Evolutionary conservation across 2,113 vertebrate species (phyloP).

Genomic region (Calypte anna): DNA sequence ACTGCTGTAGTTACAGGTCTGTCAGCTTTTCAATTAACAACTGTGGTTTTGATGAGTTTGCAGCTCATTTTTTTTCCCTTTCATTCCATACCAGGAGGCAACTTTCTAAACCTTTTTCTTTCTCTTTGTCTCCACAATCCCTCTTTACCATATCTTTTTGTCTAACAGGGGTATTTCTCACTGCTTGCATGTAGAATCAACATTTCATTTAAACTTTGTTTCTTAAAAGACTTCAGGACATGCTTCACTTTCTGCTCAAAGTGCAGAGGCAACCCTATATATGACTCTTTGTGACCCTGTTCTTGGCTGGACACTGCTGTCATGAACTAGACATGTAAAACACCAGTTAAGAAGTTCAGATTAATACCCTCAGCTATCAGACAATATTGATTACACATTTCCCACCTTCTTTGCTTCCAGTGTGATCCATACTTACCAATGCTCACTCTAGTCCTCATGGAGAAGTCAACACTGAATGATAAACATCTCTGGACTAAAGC

Average conservation of each 20-base stretch:
- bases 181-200: background rate
- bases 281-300: background rate
- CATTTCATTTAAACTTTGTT: background rate
- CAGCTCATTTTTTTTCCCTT: background rate
- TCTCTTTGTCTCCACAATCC: background rate
- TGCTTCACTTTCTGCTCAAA: background rate
- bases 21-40: conserved; percentile 57
- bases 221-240: background rate
- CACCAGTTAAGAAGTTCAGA: rapidly evolving
- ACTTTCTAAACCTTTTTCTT: background rate
- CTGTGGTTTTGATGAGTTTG: conserved; percentile 54
- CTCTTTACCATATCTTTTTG: background rate
- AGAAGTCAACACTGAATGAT: background rate
- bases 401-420: background rate
- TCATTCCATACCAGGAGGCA: background rate
- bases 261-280: background rate
- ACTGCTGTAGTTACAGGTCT: conserved; percentile 32
- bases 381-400: background rate
- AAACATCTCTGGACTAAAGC: background rate
- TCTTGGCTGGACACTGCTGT: background rate
- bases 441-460: background rate
- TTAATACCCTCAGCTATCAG: background rate
- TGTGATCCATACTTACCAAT: background rate
- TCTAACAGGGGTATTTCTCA: background rate
- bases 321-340: background rate